Conservation (phyloP, 2,888 invertebrate genomes). For the Hirtodrosophila trivittata region DNA sequence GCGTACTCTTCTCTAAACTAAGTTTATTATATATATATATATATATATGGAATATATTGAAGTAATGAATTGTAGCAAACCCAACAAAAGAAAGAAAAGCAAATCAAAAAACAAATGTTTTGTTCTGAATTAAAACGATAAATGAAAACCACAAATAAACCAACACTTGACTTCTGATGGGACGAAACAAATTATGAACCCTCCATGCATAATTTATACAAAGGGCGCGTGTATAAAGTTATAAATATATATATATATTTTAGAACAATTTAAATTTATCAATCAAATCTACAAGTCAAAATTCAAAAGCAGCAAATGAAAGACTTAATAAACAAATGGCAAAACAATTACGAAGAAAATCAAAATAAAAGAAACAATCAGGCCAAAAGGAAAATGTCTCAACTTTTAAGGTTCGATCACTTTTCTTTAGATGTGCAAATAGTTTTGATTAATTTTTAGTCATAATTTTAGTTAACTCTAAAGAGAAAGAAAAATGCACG, state of each 20-base stretch:
- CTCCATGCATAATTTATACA: conserved; percentile 57
- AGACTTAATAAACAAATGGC: conserved; percentile 62
- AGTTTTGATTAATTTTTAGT: conserved; percentile 63
- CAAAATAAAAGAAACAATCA: conserved; percentile 10
- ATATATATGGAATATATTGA: conserved; percentile 50
- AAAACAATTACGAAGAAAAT: conserved; percentile 15
- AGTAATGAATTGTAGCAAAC: conserved; percentile 66
- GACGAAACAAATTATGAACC: conserved; percentile 44
- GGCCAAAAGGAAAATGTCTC: conserved; percentile 26
- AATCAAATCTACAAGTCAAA: conserved; percentile 50
- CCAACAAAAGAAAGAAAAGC: conserved; percentile 24
- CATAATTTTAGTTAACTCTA: conserved; percentile 66
- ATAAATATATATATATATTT: conserved; percentile 43
- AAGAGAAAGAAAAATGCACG: conserved; percentile 19
- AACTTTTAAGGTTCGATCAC: conserved; percentile 18
- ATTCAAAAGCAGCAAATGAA: conserved; percentile 63
- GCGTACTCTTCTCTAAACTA: conserved; percentile 61
- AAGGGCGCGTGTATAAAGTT: conserved; percentile 25
- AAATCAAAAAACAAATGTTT: conserved; percentile 20
- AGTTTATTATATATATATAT: conserved; percentile 51
- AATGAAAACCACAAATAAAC: conserved; percentile 21
- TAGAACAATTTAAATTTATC: conserved; percentile 61
- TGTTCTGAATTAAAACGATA: conserved; percentile 63
- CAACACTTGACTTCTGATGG: conserved; percentile 32
- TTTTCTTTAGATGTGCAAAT: conserved; percentile 50